Conservation (phyloP, 2,113 vertebrate species). For the Nymphicus hollandicus region DNA sequence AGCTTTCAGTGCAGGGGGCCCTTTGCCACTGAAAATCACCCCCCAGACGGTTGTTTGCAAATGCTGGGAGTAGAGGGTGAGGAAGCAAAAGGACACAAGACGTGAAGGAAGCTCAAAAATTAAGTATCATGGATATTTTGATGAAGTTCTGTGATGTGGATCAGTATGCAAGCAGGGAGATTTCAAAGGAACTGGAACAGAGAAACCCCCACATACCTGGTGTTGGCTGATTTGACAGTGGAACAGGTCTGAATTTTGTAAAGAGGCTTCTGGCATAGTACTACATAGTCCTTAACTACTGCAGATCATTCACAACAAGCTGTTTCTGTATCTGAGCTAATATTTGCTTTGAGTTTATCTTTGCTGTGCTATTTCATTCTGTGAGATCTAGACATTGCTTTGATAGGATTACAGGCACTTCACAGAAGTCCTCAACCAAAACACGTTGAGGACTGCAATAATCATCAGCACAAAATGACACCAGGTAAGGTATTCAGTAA, state of each 20-base stretch:
- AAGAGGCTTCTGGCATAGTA: background rate
- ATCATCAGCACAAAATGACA: background rate
- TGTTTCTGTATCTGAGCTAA: background rate
- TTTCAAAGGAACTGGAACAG: background rate
- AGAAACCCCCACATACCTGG: background rate
- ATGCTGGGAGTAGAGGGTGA: background rate
- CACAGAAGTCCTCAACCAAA: background rate
- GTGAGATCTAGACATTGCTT: background rate
- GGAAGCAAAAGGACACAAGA: background rate
- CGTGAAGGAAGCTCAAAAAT: background rate
- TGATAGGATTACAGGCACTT: background rate
- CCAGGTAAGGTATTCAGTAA: background rate
- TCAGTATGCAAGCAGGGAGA: background rate
- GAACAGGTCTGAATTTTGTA: background rate
- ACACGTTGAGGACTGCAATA: background rate
- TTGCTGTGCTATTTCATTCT: background rate
- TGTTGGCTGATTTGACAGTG: background rate
- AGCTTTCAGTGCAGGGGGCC: background rate
- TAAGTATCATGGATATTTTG: background rate
- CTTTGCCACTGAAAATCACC: background rate
- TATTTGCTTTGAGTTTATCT: background rate
- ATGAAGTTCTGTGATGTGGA: background rate
- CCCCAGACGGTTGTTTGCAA: background rate
- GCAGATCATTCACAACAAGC: background rate
- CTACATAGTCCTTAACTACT: background rate